Evolutionary conservation across 2,113 vertebrate genomes (phyloP).

Genomic region (Dascyllus trimaculatus): DNA sequence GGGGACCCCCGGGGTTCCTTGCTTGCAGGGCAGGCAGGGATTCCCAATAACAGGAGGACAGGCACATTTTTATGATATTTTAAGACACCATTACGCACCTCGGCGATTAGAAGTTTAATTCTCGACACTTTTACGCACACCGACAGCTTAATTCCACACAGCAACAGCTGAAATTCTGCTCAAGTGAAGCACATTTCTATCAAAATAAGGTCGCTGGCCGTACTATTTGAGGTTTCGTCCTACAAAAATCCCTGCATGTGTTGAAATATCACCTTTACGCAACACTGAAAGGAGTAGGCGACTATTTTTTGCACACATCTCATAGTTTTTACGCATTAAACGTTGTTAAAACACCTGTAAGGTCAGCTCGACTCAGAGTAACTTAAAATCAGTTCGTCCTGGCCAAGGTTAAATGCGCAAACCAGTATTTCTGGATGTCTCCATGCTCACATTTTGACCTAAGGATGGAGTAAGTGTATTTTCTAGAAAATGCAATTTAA

Average conservation of each 20-base stretch:
- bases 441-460: background rate
- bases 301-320: background rate
- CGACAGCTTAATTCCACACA: background rate
- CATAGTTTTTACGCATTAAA: background rate
- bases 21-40: conserved; percentile 58
- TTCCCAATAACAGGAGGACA: conserved; percentile 47
- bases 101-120: background rate
- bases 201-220: background rate
- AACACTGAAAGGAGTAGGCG: background rate
- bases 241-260: background rate
- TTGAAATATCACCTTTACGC: background rate
- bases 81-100: background rate
- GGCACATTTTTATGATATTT: background rate
- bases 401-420: conserved; percentile 55
- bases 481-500: background rate
- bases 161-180: background rate
- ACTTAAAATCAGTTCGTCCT: conserved; percentile 33
- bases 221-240: background rate
- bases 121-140: background rate
- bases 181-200: background rate
- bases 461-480: background rate
- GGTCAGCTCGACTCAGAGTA: conserved; percentile 10
- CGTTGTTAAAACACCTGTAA: conserved; percentile 7
- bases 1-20: conserved; percentile 64
- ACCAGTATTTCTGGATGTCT: background rate